phyloP scores from a whole-genome alignment of 1,140 invertebrate species.

The Chymomyza costata region DNA sequence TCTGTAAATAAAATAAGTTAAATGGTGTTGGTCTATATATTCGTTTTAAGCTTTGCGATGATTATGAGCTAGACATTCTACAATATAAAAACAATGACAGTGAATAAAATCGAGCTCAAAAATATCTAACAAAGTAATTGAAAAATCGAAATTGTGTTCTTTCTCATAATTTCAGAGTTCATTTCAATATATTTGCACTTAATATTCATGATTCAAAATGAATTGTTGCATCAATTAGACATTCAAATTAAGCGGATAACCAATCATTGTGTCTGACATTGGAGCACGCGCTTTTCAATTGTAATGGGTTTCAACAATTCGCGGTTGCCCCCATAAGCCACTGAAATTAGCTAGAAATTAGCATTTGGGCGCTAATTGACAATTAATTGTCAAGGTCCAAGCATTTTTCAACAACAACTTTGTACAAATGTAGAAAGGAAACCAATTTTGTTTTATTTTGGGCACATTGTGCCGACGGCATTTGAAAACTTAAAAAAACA shows the following conservation, averaged over 20 bases:
- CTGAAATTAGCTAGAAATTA: conserved; percentile 38
- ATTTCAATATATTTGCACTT: conserved; percentile 24
- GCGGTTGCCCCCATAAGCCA: conserved; percentile 9
- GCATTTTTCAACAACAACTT: no score
- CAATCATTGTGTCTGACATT: background rate
- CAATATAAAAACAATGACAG: no score
- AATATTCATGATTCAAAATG: conserved; percentile 8
- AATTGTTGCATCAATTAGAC: conserved; percentile 42
- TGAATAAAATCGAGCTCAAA: no score
- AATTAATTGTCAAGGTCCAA: conserved; percentile 32
- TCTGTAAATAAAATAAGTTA: no score
- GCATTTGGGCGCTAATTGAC: conserved; percentile 51
- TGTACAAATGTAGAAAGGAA: conserved; percentile 13
- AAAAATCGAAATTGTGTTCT: no score
- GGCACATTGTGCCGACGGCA: conserved; percentile 36
- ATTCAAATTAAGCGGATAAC: conserved; percentile 11
- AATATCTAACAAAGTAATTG: no score
- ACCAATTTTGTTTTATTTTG: background rate
- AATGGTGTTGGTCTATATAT: no score
- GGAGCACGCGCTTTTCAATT: conserved; percentile 11
- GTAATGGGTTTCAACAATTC: conserved; percentile 20
- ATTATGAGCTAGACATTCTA: no score
- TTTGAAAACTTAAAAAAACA: no score
- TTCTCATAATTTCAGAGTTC: no score
- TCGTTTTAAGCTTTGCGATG: no score